Conservation (phyloP, 2,888 invertebrate genomes). For the Chrysotoxum bicinctum region DNA sequence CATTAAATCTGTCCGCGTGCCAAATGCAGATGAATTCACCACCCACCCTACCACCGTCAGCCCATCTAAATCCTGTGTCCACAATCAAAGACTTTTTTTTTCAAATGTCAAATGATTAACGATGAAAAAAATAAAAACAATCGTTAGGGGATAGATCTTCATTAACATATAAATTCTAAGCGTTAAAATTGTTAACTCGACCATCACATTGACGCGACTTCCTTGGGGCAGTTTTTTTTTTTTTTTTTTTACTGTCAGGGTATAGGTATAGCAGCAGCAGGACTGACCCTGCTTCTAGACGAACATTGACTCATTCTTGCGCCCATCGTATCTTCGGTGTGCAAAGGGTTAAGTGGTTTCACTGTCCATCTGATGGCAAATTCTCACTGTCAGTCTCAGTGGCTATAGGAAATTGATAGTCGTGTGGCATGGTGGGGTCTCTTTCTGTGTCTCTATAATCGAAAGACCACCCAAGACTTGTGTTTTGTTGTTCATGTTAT, state of each 20-base stretch:
- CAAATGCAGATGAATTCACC: conserved; percentile 45
- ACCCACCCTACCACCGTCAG: not conserved
- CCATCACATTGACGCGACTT: conserved; percentile 31
- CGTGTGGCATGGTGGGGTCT: not conserved
- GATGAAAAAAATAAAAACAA: conserved; percentile 37
- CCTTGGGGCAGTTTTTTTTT: conserved; percentile 12
- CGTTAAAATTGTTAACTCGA: conserved; percentile 57
- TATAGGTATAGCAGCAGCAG: not conserved
- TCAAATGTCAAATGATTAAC: conserved; percentile 70
- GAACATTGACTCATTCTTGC: conserved; percentile 12
- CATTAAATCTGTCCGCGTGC: conserved; percentile 61
- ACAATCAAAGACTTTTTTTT: conserved; percentile 26
- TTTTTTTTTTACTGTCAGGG: conserved; percentile 36
- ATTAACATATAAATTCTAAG: conserved; percentile 30
- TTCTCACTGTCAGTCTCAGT: conserved; percentile 45
- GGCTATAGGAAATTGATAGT: conserved; percentile 56
- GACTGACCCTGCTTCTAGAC: conserved; percentile 46
- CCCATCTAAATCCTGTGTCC: conserved; percentile 14
- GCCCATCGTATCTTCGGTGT: not conserved
- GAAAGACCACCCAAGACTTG: conserved; percentile 57
- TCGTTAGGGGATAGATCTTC: conserved; percentile 7
- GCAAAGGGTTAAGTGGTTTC: conserved; percentile 65
- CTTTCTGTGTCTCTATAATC: not conserved
- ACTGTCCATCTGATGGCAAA: conserved; percentile 65
- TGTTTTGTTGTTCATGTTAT: conserved; percentile 35